Evolutionary conservation across 2,797 vertebrate genomes (phyloP).

Genomic region (Hyperoplus lanceolatus): DNA sequence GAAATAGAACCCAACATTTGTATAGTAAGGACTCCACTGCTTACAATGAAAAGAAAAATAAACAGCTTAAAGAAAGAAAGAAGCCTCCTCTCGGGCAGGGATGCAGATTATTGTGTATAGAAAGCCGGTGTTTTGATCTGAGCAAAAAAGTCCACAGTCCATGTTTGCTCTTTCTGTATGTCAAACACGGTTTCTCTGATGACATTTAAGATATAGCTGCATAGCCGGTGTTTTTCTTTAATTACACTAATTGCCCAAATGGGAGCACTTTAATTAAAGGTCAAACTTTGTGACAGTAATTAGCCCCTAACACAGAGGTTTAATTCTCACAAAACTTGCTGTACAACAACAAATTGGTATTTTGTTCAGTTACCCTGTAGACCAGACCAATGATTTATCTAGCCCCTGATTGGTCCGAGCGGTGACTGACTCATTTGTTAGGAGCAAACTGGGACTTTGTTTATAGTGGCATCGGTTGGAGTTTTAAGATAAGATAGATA

Average conservation of each 20-base stretch:
- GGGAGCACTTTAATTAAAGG: constrained; percentile 45
- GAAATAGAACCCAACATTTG: constrained; percentile 45
- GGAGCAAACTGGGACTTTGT: background rate
- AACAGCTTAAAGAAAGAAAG: constrained; percentile 31
- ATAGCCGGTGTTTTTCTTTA: background rate
- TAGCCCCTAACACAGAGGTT: constrained; percentile 1
- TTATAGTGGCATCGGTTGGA: background rate
- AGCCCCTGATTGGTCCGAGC: background rate
- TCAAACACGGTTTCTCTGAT: constrained; percentile 32
- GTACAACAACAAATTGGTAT: constrained; percentile 16
- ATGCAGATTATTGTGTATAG: constrained; percentile 31
- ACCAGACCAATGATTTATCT: background rate
- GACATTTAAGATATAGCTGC: background rate
- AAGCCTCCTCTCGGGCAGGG: constrained; percentile 20
- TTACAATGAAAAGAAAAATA: constrained; percentile 39
- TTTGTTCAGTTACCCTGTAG: background rate
- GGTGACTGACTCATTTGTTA: background rate
- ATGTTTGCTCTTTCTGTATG: constrained; percentile 17
- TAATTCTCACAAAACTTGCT: constrained; percentile 20
- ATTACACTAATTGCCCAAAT: constrained; percentile 25
- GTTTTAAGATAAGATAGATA: no score
- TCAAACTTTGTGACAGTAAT: constrained; percentile 30
- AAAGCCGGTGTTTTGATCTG: constrained; percentile 34
- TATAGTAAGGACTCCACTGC: background rate
- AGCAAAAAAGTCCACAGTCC: background rate